Evolutionary conservation across 1,140 invertebrate genomes (phyloP).

Genomic region (Drosophila lowei): DNA sequence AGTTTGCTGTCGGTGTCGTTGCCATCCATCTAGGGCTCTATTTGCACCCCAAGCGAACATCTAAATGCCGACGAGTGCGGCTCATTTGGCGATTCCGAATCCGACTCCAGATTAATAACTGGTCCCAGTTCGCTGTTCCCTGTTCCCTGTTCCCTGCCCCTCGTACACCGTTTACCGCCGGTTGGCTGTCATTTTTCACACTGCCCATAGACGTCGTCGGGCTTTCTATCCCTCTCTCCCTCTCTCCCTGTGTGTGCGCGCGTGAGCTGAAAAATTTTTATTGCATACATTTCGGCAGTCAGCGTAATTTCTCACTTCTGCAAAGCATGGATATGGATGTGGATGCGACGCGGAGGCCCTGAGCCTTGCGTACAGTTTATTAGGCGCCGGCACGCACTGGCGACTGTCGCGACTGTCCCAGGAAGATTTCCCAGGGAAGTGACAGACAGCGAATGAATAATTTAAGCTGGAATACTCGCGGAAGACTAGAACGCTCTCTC

Average conservation of each 20-base stretch:
- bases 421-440: slow-evolving; percentile 5
- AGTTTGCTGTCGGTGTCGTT: not conserved
- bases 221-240: too few relatives aligned
- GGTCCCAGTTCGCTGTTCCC: slow-evolving; percentile 9
- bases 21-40: slow-evolving; percentile 14
- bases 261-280: slow-evolving; percentile 81
- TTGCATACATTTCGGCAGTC: slow-evolving; percentile 79
- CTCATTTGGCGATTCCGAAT: slow-evolving; percentile 59
- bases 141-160: not conserved
- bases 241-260: slow-evolving; percentile 9
- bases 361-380: slow-evolving; percentile 71
- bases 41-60: slow-evolving; percentile 26
- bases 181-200: slow-evolving; percentile 59
- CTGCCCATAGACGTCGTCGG: slow-evolving; percentile 56
- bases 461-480: slow-evolving; percentile 1
- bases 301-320: slow-evolving; percentile 78
- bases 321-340: not conserved
- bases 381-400: slow-evolving; percentile 57
- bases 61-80: slow-evolving; percentile 38
- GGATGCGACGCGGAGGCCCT: slow-evolving; percentile 11
- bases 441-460: slow-evolving; percentile 14
- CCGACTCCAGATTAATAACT: slow-evolving; percentile 66
- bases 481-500: not conserved
- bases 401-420: slow-evolving; percentile 2
- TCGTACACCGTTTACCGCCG: slow-evolving; percentile 18